Evolutionary conservation across 2,888 invertebrate genomes (phyloP), one percentile per base, ranked within the genome.

Genomic region (Plusia festucae): DNA sequence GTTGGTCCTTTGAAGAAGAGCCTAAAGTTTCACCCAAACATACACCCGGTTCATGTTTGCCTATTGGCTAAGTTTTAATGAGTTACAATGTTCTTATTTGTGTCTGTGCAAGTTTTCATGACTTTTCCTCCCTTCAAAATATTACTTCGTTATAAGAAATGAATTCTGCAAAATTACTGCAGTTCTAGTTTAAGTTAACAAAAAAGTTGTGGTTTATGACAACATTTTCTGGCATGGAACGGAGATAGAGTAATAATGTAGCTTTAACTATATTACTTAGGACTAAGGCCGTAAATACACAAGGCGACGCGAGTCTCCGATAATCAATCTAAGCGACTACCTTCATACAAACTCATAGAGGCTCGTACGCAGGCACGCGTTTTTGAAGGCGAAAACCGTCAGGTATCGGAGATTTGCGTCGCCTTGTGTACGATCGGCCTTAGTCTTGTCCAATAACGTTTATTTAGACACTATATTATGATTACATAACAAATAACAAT

Each of bases 11-110:
- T 68, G 65, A 65, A 71, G 61, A 77, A 68, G 77, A 78, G 56
- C 60, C 71, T 66, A 60, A 83, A 83, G 77, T 84, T 82, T 65
- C 46, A n/a, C 51, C 20, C 66, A 76, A 76, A 85, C 79, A 82
- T 76, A 81, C 68, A 76, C 60, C 61, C 61, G 67, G 63, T 74
- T 68, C 60, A 70, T 81, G 81, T 85, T 85, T 83, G 78, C 79
- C 73, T 81, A 76, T 78, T 68, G 73, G 66, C 78, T 60, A 88
- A 89, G 86, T 90, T 89, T 84, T 89, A 89, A 89, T 87, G 87
- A 90, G 87, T 87, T 85, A 80, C 78, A 79, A 82, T 81, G 83
- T 85, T 82, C 60, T 60, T 64, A 76, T 79, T 78, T 57, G 74
- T 82, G 83, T 83, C 84, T 82, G 79, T 83, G 81, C 79, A 78